Conservation (phyloP, 2,888 invertebrate species). For the Lasius platythorax region DNA sequence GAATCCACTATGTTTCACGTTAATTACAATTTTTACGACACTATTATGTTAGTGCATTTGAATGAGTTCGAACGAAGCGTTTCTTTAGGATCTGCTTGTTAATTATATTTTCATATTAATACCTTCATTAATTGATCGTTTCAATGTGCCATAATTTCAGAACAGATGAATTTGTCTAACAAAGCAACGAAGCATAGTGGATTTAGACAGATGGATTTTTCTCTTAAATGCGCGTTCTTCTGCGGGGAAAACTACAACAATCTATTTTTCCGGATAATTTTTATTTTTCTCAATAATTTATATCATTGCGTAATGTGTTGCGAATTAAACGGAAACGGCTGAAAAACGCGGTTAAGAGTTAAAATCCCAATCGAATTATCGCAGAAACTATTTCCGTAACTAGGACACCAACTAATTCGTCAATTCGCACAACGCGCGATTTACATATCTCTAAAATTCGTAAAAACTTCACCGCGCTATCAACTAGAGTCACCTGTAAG, state of each 20-base stretch:
- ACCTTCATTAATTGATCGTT: neutral
- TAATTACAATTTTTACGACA: neutral
- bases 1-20: constrained; percentile 33
- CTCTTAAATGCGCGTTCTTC: constrained; percentile 24
- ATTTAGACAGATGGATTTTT: constrained; percentile 7
- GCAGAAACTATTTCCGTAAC: constrained; percentile 24
- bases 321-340: neutral
- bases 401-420: constrained; percentile 44
- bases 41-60: neutral
- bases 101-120: neutral
- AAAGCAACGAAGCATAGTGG: constrained; percentile 16
- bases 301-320: neutral
- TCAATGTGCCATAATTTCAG: neutral
- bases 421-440: constrained; percentile 38
- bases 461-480: constrained; percentile 53
- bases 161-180: neutral
- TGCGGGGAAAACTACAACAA: constrained; percentile 4
- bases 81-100: neutral
- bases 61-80: constrained; percentile 6
- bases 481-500: constrained; percentile 52
- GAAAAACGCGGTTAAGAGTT: constrained; percentile 35
- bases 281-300: constrained; percentile 20
- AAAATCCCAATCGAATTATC: neutral
- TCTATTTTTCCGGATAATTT: constrained; percentile 6
- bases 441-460: constrained; percentile 35